phyloP scores from a whole-genome alignment of 2,113 vertebrate species.

The Chlorodrepanis virens region DNA sequence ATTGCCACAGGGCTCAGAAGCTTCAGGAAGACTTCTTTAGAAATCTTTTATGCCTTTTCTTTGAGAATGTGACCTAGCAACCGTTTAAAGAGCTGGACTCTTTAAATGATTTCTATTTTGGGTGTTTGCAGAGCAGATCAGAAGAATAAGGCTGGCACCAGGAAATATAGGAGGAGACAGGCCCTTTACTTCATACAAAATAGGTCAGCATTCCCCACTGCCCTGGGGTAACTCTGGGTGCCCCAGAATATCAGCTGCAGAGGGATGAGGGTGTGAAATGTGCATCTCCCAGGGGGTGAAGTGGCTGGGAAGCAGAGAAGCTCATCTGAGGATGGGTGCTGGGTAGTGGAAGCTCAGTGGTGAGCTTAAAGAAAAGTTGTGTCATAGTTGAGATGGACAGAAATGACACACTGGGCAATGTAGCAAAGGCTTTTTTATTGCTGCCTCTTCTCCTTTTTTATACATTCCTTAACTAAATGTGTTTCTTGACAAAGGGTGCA shows the following conservation, averaged over 20 bases:
- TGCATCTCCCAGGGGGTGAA: accelerated
- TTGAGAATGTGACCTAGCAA: conserved; percentile 7
- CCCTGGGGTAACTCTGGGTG: accelerated
- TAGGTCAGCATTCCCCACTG: accelerated
- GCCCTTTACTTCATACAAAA: background rate
- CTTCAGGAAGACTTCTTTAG: background rate
- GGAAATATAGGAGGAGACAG: background rate
- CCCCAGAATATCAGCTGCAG: background rate
- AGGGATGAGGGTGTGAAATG: background rate
- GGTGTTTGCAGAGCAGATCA: background rate
- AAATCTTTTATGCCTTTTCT: background rate
- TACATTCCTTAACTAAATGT: background rate
- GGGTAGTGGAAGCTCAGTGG: background rate
- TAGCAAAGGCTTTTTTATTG: background rate
- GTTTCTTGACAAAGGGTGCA: background rate
- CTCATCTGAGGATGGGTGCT: background rate
- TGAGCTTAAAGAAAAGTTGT: background rate
- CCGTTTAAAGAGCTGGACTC: background rate
- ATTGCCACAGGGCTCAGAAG: background rate
- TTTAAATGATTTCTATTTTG: background rate
- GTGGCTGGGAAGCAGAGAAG: background rate
- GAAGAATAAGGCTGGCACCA: background rate
- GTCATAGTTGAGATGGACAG: background rate
- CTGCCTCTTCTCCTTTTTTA: background rate
- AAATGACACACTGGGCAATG: background rate